phyloP scores from a whole-genome alignment of 1,140 invertebrate species.

The Hylaeus anthracinus region DNA sequence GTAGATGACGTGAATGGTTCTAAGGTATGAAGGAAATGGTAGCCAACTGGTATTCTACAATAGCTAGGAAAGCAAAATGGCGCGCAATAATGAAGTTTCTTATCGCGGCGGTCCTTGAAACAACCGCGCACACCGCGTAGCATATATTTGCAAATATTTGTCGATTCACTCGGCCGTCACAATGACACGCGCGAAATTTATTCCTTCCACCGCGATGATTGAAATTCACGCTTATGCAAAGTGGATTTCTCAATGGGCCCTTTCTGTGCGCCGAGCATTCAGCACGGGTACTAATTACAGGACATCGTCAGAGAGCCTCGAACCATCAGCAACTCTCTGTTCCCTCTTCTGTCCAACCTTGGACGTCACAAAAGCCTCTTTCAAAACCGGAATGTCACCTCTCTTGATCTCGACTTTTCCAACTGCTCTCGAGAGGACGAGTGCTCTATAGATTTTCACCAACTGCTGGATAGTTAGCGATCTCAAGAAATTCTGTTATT shows the following conservation, averaged over 20 bases:
- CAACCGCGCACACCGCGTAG: neutral
- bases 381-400: conserved; percentile 8
- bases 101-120: neutral
- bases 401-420: neutral
- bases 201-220: neutral
- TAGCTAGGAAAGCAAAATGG: neutral
- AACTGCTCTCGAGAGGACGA: neutral
- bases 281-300: conserved; percentile 26
- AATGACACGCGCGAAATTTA: neutral
- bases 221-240: conserved; percentile 25
- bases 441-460: neutral
- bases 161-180: neutral
- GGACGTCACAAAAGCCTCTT: conserved; percentile 24
- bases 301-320: neutral
- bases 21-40: no score
- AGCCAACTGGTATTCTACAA: no score
- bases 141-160: conserved; percentile 9
- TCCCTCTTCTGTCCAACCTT: conserved; percentile 5
- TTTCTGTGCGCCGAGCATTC: conserved; percentile 4
- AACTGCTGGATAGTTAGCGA: neutral
- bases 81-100: neutral
- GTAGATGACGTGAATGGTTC: no score
- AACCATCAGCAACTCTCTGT: conserved; percentile 21
- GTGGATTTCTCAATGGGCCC: conserved; percentile 2
- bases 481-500: neutral